Evolutionary conservation across 2,797 vertebrate genomes (phyloP).

Genomic region (Phrynocephalus forsythii): DNA sequence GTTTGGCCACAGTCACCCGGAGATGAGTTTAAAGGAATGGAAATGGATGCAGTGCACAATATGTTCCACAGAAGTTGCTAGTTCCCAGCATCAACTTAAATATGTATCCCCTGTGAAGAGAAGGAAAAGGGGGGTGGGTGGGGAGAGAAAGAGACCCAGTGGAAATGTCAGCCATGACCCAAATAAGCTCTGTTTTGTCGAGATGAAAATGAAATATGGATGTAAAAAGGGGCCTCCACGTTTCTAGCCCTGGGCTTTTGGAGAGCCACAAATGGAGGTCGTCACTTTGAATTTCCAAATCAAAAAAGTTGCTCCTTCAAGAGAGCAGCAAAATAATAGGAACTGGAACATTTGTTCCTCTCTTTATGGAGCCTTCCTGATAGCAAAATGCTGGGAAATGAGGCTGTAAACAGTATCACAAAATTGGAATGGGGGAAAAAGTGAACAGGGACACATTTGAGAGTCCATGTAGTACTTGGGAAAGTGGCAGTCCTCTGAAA

Average conservation of each 20-base stretch:
- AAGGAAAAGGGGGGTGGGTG: background rate
- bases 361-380: constrained; percentile 56
- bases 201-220: constrained; percentile 52
- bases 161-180: constrained; percentile 48
- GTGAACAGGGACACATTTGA: constrained; percentile 60
- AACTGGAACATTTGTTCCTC: constrained; percentile 48
- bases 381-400: constrained; percentile 52
- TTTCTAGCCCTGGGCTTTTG: constrained; percentile 61
- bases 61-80: constrained; percentile 33
- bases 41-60: constrained; percentile 19
- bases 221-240: constrained; percentile 49
- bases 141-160: background rate
- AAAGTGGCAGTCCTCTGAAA: constrained; percentile 56
- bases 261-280: constrained; percentile 57
- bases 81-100: constrained; percentile 46
- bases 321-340: constrained; percentile 55
- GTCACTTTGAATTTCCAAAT: constrained; percentile 64
- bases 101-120: constrained; percentile 27
- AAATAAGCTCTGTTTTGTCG: constrained; percentile 63
- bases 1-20: background rate
- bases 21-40: background rate
- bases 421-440: constrained; percentile 43
- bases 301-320: constrained; percentile 39
- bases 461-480: constrained; percentile 59
- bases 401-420: constrained; percentile 50